A percentile compares a stretch with the other conserved stretches of the same genome.
Evolutionary conservation across 2,113 vertebrate species (phyloP).

Genomic region (Amphiprion percula): DNA sequence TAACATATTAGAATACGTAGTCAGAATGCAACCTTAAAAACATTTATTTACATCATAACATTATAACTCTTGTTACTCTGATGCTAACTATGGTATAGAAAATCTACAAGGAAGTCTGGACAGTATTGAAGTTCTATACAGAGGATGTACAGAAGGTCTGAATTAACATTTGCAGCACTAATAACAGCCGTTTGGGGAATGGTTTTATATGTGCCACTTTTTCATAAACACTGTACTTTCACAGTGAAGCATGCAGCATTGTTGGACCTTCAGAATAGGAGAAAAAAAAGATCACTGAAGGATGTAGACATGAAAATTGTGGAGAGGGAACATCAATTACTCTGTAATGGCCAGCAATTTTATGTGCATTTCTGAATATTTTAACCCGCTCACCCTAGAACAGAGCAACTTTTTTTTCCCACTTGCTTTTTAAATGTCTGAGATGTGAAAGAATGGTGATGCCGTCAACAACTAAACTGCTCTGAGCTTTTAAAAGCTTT

Average conservation of each 20-base stretch:
- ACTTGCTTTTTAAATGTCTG: slow-evolving; percentile 45
- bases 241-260: slow-evolving; percentile 1
- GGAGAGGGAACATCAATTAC: slow-evolving; percentile 56
- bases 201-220: slow-evolving; percentile 6
- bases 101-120: too few relatives aligned
- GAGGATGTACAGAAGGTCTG: too few relatives aligned
- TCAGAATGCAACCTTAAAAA: too few relatives aligned
- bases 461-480: slow-evolving; percentile 25
- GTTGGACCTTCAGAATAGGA: slow-evolving; percentile 15
- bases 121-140: too few relatives aligned
- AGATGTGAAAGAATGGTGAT: slow-evolving; percentile 39
- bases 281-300: slow-evolving; percentile 23
- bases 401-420: slow-evolving; percentile 12
- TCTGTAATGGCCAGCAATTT: slow-evolving; percentile 59
- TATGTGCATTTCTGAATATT: slow-evolving; percentile 61
- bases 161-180: slow-evolving; percentile 9
- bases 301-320: slow-evolving; percentile 35
- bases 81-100: too few relatives aligned
- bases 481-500: slow-evolving; percentile 40
- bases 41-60: too few relatives aligned
- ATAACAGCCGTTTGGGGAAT: background rate
- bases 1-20: too few relatives aligned
- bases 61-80: too few relatives aligned
- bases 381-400: slow-evolving; percentile 48
- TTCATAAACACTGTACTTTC: background rate